Percentiles rank a stretch among this genome's conserved stretches.
These are phyloP conservation scores for Urocyon cinereoargenteus DNA, from an alignment of 2,797 vertebrate genomes.

Conservation along the genomic window DNA sequence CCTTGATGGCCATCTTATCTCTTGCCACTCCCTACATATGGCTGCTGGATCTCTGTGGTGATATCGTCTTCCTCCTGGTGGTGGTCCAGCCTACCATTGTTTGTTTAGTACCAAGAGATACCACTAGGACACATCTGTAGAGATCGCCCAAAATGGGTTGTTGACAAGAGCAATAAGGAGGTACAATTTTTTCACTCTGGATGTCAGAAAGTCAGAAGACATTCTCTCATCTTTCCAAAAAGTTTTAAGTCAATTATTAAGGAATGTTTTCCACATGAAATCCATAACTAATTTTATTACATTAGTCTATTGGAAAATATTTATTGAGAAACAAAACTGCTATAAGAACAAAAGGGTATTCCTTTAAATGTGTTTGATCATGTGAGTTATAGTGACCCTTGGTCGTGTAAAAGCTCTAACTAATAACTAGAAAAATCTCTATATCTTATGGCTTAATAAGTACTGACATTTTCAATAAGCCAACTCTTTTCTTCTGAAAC, in stretches of 20 bases:
- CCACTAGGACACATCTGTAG: background rate
- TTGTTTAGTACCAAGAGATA: background rate
- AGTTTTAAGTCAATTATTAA: background rate
- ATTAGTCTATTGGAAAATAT: background rate
- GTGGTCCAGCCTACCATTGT: background rate
- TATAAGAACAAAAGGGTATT: background rate
- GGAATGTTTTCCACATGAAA: background rate
- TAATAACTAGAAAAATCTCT: background rate
- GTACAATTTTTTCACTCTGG: background rate
- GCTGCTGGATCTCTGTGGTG: fast-evolving
- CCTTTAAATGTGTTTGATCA: background rate
- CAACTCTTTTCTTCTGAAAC: background rate
- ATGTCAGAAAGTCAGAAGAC: background rate
- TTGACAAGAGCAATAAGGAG: background rate
- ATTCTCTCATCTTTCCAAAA: background rate
- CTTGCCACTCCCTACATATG: background rate
- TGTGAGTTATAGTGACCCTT: background rate
- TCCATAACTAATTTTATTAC: background rate
- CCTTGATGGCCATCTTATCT: fast-evolving
- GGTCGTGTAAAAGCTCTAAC: background rate
- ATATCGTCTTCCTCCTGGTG: fast-evolving
- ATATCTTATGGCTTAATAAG: background rate
- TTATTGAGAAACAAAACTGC: background rate
- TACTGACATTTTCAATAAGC: background rate
- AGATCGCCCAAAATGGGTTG: background rate